phyloP scores from a whole-genome alignment of 2,888 invertebrate genomes.

The Drosophila flavopinicola region DNA sequence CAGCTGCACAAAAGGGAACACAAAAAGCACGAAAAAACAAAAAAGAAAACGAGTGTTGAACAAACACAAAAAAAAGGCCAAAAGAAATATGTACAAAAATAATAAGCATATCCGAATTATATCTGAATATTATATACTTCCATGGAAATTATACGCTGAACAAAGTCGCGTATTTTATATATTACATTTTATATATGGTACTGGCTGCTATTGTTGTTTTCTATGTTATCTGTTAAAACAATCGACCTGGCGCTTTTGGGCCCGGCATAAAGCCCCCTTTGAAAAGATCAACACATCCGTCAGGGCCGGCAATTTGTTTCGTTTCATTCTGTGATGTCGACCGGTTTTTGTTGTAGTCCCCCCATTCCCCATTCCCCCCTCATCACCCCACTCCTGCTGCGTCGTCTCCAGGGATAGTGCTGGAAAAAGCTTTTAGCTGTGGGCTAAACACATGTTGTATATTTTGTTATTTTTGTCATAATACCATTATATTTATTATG shows the following conservation, averaged over 20 bases:
- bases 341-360: conserved; percentile 8
- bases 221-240: conserved; percentile 47
- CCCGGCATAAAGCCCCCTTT: conserved; percentile 41
- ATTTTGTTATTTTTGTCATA: conserved; percentile 7
- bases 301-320: conserved; percentile 65
- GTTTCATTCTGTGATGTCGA: conserved; percentile 41
- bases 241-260: conserved; percentile 29
- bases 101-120: conserved; percentile 27
- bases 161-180: conserved; percentile 11
- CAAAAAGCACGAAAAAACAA: conserved; percentile 10
- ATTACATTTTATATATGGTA: conserved; percentile 29
- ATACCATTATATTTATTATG: conserved; percentile 31
- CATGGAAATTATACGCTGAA: conserved; percentile 26
- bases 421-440: conserved; percentile 2
- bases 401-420: neutral
- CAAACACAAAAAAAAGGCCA: neutral
- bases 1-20: conserved; percentile 27
- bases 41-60: conserved; percentile 10
- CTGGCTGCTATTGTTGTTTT: conserved; percentile 27
- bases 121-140: conserved; percentile 23
- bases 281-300: conserved; percentile 65
- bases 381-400: neutral
- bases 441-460: neutral
- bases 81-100: conserved; percentile 3
- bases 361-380: neutral